Conservation (phyloP, 2,797 vertebrate genomes). For the Peromyscus melanophrys region DNA sequence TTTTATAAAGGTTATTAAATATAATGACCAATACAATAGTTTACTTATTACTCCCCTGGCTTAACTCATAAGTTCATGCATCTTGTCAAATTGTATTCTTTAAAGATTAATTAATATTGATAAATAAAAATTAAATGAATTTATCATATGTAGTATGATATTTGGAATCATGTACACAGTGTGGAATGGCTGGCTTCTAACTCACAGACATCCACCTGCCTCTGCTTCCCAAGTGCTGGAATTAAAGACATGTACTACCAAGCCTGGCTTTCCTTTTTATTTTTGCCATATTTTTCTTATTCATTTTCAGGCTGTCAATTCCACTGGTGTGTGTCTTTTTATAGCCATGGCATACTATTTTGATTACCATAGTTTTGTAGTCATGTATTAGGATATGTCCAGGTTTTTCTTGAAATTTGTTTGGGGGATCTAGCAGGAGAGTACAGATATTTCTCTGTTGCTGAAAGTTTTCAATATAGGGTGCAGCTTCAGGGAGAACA, state of each 20-base stretch:
- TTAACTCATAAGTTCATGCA: background rate
- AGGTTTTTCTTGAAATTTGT: background rate
- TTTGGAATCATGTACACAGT: background rate
- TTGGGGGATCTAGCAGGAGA: background rate
- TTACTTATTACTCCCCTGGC: background rate
- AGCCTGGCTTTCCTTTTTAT: background rate
- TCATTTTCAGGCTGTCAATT: background rate
- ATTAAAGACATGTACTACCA: background rate
- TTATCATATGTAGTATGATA: background rate
- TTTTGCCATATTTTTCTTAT: background rate
- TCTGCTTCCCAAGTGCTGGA: background rate
- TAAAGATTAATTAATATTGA: background rate
- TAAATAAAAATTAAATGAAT: background rate
- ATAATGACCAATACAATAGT: background rate
- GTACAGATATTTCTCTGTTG: background rate
- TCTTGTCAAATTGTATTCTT: slow-evolving; percentile 12
- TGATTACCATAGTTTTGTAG: background rate
- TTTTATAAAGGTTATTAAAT: slow-evolving; percentile 62
- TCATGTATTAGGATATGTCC: background rate
- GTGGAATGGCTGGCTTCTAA: background rate
- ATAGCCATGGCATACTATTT: background rate
- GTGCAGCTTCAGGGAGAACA: background rate
- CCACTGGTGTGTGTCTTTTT: background rate
- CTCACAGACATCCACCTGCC: background rate
- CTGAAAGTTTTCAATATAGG: background rate